These are phyloP conservation scores for Cercopithecus mona DNA, from an alignment of 2,113 vertebrate species.

Conservation along the genomic window DNA sequence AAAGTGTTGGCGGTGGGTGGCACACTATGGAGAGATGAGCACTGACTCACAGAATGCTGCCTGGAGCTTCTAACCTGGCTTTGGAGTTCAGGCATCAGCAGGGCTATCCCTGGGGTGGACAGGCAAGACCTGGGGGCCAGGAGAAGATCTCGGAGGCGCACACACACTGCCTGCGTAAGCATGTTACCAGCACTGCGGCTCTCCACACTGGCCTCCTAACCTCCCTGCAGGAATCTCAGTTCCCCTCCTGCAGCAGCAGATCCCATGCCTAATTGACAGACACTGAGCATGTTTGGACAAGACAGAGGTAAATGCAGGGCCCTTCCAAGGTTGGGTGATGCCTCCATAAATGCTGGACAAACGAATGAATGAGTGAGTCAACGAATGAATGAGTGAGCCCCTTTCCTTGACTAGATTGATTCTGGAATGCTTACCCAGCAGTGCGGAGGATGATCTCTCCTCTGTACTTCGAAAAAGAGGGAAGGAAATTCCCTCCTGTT, in stretches of 20 bases:
- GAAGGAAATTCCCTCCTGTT: not conserved
- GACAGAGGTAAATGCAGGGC: not conserved
- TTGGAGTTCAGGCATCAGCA: no score
- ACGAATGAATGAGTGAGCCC: not conserved
- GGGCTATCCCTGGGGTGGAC: not conserved
- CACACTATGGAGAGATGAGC: accelerated
- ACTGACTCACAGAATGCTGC: not conserved
- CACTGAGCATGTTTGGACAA: not conserved
- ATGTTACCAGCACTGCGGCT: not conserved
- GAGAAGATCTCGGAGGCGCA: not conserved
- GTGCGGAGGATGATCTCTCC: accelerated
- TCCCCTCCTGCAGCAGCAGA: not conserved
- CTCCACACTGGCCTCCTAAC: not conserved
- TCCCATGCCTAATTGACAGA: accelerated
- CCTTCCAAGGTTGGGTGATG: not conserved
- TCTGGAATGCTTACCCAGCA: not conserved
- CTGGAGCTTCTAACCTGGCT: not conserved
- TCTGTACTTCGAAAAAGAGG: not conserved
- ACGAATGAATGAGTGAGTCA: no score
- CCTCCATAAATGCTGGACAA: no score
- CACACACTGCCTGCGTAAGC: not conserved
- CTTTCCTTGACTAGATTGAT: not conserved
- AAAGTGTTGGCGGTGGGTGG: not conserved
- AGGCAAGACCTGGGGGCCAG: not conserved
- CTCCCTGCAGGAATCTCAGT: accelerated